Evolutionary conservation across 1,140 invertebrate genomes (phyloP).

Genomic region (Scaptodrosophila lebanonensis): DNA sequence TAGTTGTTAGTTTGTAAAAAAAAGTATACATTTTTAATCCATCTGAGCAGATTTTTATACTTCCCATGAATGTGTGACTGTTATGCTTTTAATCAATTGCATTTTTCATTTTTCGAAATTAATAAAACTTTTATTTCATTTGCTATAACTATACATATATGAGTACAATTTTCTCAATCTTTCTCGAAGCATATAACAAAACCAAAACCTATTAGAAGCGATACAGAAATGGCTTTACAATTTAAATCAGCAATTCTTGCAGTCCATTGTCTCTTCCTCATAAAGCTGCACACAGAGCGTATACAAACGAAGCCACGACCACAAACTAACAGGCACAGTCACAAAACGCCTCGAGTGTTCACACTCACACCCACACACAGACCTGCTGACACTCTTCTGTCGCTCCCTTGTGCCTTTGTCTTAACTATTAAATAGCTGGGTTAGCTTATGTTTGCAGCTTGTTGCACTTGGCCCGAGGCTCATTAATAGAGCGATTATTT

Average conservation of each 20-base stretch:
- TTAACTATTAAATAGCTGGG: conserved; percentile 24
- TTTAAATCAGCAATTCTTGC: conserved; percentile 8
- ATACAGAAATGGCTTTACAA: conserved; percentile 7
- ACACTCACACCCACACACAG: too few species aligned
- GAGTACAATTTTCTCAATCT: too few species aligned
- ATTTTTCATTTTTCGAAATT: too few species aligned
- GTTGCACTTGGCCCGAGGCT: conserved; percentile 73
- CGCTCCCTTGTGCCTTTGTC: too few species aligned
- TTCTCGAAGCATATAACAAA: not conserved
- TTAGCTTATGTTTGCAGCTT: conserved; percentile 62
- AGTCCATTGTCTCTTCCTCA: not conserved
- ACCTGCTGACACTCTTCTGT: too few species aligned
- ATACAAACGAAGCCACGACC: conserved; percentile 16
- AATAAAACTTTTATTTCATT: too few species aligned
- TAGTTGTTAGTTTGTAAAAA: too few species aligned
- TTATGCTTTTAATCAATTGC: too few species aligned
- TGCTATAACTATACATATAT: too few species aligned
- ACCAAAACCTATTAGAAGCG: conserved; percentile 2
- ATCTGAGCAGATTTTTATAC: too few species aligned
- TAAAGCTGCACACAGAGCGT: conserved; percentile 8
- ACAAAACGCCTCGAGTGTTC: conserved; percentile 15
- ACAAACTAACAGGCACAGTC: conserved; percentile 3
- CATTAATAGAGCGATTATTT: conserved; percentile 74
- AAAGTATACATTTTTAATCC: too few species aligned
- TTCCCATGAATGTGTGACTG: too few species aligned